Conservation (phyloP, 2,113 vertebrate species). For the Hystrix brachyura region DNA sequence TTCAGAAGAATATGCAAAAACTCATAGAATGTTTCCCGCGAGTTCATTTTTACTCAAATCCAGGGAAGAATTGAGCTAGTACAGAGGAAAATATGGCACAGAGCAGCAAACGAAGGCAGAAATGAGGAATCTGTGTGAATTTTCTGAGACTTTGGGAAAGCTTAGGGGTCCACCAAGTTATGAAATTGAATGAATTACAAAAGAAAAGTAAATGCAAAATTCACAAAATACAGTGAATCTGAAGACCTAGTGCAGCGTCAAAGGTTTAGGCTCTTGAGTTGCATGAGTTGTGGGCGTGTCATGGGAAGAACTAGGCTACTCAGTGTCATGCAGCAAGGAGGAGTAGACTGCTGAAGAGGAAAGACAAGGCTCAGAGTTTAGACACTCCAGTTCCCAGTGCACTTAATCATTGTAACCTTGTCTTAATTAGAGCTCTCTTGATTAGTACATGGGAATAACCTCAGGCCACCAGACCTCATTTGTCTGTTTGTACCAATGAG, state of each 20-base stretch:
- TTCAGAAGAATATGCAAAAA: not conserved
- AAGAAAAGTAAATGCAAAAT: not conserved
- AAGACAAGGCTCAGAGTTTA: not conserved
- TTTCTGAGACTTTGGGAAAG: not conserved
- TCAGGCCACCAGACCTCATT: no score
- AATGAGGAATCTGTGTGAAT: not conserved
- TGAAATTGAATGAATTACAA: not conserved
- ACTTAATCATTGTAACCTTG: not conserved
- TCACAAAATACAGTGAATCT: not conserved
- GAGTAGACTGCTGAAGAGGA: not conserved
- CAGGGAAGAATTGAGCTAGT: not conserved
- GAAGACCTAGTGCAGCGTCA: not conserved
- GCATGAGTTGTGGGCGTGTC: accelerated
- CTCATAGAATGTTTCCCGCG: not conserved
- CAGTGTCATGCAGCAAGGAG: not conserved
- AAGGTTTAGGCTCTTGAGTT: not conserved
- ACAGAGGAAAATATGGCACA: not conserved
- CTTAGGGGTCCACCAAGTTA: not conserved
- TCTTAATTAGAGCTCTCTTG: not conserved
- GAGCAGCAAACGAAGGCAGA: not conserved
- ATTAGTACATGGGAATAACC: not conserved
- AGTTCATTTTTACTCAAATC: not conserved
- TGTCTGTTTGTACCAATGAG: not conserved
- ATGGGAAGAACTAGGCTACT: not conserved
- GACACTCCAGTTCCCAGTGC: not conserved